Evolutionary conservation across 2,797 vertebrate species (phyloP), one percentile per base, ranked within the genome.

Genomic region (Todus mexicanus): DNA sequence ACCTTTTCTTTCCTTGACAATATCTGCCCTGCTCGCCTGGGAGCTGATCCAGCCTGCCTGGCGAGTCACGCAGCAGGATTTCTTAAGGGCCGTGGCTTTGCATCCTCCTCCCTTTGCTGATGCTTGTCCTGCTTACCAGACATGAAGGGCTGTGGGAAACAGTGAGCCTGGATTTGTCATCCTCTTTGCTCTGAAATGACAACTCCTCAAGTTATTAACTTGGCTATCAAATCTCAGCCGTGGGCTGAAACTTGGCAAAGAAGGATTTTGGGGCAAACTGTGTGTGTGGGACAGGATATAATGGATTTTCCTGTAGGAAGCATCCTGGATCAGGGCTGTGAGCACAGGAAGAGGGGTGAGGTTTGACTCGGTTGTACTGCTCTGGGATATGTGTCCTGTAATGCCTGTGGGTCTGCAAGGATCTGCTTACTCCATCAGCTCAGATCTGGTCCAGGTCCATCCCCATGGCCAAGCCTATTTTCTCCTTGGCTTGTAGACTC

Each of bases 181-280:
- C 83, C 54, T 80, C 61, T 77, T 66, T 70, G 8, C 27, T 83
- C 37, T 92, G 77, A 89, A 75, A 31, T 56, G 63, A 53, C 65
- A 88, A 78, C 74, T 91, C 76, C 69, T 35, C 29, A 6, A n/a
- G 77, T 95, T 80, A 84, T 81, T 93, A 77, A 38, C 38, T 88
- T 72, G 73, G 61, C 86, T 96, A 37, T 71, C 68, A 79, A 76
- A 96, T 94, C 94, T 95, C 79, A 60, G 47, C 37, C 0, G 43
- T 94, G 92, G 95, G 96, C 73, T 95, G 92, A 86, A 96, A 77
- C 63, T 94, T 97, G 92, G 77, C 83, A 92, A 84, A 84, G 91
- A 73, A 82, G 17, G 22, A 50, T 63, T 76, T 76, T 51, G 38
- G 31, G 51, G 51, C 65, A 87, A 59, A 90, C 25, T 84, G 77